Evolutionary conservation across 1,140 invertebrate genomes (phyloP), one percentile per base, ranked within the genome.

Genomic region (Plectrocnemia conspersa): DNA sequence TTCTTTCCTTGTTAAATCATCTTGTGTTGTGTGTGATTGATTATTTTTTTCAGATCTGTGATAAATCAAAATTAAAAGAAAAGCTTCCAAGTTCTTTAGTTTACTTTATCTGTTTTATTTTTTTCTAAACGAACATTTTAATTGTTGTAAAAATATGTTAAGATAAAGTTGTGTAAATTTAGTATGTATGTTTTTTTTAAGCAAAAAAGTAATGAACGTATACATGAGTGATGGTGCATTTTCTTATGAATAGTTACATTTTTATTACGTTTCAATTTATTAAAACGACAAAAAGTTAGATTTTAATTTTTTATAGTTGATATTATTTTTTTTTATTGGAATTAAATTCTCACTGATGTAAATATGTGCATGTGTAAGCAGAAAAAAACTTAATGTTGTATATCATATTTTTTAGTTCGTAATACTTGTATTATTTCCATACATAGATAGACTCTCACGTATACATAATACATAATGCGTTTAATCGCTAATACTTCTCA

Each of bases 401-500:
- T n/a, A n/a, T n/a, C n/a, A n/a, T n/a, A n/a, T n/a, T n/a, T n/a
- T n/a, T n/a, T n/a, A n/a, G n/a, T n/a, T n/a, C n/a, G n/a, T n/a
- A n/a, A n/a, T n/a, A n/a, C n/a, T n/a, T n/a, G n/a, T n/a, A n/a
- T n/a, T n/a, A n/a, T n/a, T n/a, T n/a, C n/a, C n/a, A n/a, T n/a
- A n/a, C n/a, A n/a, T n/a, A n/a, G n/a, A n/a, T n/a, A n/a, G n/a
- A n/a, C n/a, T n/a, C n/a, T n/a, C n/a, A n/a, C n/a, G n/a, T n/a
- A n/a, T n/a, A n/a, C n/a, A n/a, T n/a, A n/a, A n/a, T n/a, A n/a
- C n/a, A n/a, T n/a, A n/a, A n/a, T n/a, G n/a, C n/a, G n/a, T n/a
- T n/a, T n/a, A n/a, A n/a, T n/a, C n/a, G n/a, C n/a, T n/a, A 24
- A 38, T 24, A 50, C 47, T 50, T 50, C 47, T 50, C 47, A 18